phyloP scores from a whole-genome alignment of 2,888 invertebrate genomes.

The Leptinotarsa peninsularis region DNA sequence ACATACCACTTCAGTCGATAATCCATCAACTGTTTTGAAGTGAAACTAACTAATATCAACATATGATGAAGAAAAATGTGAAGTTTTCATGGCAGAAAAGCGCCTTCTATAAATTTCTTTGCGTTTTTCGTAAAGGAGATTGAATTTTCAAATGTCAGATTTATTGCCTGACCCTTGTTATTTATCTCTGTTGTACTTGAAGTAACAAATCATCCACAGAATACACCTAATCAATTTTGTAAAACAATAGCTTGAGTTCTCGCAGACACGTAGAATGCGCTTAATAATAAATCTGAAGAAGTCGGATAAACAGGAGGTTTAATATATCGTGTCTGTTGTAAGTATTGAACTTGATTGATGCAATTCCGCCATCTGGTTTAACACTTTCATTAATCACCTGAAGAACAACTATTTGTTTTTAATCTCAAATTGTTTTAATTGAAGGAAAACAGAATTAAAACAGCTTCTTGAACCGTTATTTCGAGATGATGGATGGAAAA shows the following conservation, averaged over 20 bases:
- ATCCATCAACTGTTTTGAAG: too few species aligned
- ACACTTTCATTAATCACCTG: neutral
- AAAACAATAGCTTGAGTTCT: neutral
- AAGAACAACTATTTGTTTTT: neutral
- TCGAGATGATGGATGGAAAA: too few species aligned
- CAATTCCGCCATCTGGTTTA: neutral
- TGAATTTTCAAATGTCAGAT: conserved; percentile 1
- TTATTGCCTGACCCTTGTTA: neutral
- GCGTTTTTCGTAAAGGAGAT: neutral
- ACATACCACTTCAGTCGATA: too few species aligned
- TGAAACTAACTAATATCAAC: too few species aligned
- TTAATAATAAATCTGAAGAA: conserved; percentile 3
- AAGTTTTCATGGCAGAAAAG: neutral
- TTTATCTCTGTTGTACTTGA: neutral
- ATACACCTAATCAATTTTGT: conserved; percentile 4
- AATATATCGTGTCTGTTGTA: neutral
- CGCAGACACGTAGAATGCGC: neutral
- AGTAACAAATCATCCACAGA: neutral
- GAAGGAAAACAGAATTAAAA: neutral
- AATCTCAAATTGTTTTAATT: neutral
- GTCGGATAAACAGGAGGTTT: neutral
- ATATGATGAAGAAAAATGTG: too few species aligned
- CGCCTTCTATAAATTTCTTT: neutral
- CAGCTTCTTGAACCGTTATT: too few species aligned
- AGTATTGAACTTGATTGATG: conserved; percentile 1